Conservation (phyloP, 92 coral and sea anemone species). For the Isaurus tuberculatus region DNA sequence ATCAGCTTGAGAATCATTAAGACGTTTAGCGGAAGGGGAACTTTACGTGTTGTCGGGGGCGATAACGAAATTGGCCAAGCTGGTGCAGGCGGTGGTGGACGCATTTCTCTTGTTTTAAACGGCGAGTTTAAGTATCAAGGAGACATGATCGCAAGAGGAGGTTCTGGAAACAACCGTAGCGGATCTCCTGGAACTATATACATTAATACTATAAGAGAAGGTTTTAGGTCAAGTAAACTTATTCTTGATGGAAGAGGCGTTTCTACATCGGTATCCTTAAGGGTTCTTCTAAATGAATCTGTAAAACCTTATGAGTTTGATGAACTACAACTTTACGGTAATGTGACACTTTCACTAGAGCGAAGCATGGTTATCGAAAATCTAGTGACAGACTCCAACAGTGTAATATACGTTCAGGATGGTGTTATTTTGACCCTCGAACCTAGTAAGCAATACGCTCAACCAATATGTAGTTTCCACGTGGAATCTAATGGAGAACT, state of each 20-base stretch:
- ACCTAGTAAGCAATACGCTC: conserved; percentile 21
- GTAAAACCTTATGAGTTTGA: conserved; percentile 50
- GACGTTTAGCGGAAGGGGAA: conserved; percentile 60
- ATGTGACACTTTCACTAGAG: conserved; percentile 42
- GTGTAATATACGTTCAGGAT: conserved; percentile 56
- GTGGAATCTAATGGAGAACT: conserved; percentile 67
- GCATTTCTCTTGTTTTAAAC: conserved; percentile 48
- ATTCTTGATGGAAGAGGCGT: conserved; percentile 56
- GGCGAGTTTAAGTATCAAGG: conserved; percentile 52
- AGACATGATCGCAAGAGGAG: conserved; percentile 56
- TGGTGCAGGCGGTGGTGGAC: conserved; percentile 71
- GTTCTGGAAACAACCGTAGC: conserved; percentile 44
- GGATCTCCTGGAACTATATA: conserved; percentile 77
- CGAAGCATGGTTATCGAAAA: conserved; percentile 53
- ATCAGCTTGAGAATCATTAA: conserved; percentile 39
- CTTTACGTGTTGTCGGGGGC: conserved; percentile 57
- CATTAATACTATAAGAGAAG: conserved; percentile 52
- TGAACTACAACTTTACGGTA: conserved; percentile 55
- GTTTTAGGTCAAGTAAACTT: conserved; percentile 50
- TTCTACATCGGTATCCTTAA: conserved; percentile 34
- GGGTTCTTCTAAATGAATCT: conserved; percentile 55
- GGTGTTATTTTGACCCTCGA: conserved; percentile 60
- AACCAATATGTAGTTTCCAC: conserved; percentile 68
- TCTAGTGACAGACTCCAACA: conserved; percentile 55
- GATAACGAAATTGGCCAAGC: conserved; percentile 6